A percentile compares a stretch with the other conserved stretches of the same genome.
Evolutionary conservation across 2,113 vertebrate genomes (phyloP).

Genomic region (Bolborhynchus lineola): DNA sequence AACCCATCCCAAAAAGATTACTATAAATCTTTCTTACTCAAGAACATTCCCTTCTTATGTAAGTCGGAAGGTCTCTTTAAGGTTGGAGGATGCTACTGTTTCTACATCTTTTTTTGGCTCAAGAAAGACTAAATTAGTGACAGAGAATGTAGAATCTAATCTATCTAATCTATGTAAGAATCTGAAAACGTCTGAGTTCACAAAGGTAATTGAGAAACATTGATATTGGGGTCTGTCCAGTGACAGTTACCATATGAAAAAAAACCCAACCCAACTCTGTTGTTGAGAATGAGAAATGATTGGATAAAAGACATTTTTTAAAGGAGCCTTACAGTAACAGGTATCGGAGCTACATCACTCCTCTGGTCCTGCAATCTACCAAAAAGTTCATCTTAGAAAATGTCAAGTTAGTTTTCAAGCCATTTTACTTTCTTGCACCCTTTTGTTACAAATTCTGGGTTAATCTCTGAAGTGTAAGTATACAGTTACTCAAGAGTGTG

Average conservation of each 20-base stretch:
- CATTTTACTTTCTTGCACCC: background rate
- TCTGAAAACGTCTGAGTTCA: background rate
- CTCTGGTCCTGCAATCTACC: background rate
- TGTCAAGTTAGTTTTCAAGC: background rate
- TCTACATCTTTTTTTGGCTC: background rate
- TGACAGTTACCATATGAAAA: background rate
- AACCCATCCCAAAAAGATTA: background rate
- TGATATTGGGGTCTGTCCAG: background rate
- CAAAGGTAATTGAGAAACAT: background rate
- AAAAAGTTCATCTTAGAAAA: background rate
- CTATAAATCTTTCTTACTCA: background rate
- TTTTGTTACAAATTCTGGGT: background rate
- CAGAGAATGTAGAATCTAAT: background rate
- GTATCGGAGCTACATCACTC: background rate
- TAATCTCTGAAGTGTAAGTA: background rate
- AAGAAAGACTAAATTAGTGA: background rate
- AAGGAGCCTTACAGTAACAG: background rate
- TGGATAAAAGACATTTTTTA: background rate
- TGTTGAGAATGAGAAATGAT: background rate
- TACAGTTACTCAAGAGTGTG: background rate
- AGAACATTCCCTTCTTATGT: background rate
- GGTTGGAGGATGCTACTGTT: background rate
- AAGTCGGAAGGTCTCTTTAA: background rate
- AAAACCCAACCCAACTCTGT: background rate
- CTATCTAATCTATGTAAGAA: background rate